phyloP scores from a whole-genome alignment of 2,888 invertebrate genomes.

The Saturnia japonica region DNA sequence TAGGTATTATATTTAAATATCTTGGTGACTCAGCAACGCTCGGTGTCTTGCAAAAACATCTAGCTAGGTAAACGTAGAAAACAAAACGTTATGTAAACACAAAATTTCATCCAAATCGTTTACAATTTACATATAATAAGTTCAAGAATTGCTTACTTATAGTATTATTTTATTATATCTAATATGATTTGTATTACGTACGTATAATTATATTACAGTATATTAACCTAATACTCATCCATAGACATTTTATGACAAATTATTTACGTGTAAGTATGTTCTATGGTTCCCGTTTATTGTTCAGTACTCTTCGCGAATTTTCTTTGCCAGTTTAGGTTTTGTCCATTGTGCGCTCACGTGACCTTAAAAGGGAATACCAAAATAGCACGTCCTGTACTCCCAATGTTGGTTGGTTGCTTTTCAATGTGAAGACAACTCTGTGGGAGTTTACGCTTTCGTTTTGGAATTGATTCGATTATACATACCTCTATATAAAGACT shows the following conservation, averaged over 20 bases:
- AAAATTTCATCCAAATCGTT: too few species aligned
- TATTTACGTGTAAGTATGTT: background rate
- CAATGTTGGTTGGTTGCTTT: conserved; percentile 12
- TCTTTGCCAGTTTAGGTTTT: conserved; percentile 7
- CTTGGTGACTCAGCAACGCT: too few species aligned
- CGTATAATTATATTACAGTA: background rate
- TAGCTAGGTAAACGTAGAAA: too few species aligned
- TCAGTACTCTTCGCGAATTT: conserved; percentile 4
- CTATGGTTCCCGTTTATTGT: background rate
- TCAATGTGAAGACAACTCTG: conserved; percentile 11
- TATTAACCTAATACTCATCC: background rate
- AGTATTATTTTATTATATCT: too few species aligned
- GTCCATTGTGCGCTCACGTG: background rate
- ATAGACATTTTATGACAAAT: background rate
- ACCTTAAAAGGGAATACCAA: conserved; percentile 17
- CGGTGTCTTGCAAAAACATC: too few species aligned
- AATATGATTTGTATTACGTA: too few species aligned
- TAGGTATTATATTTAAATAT: too few species aligned
- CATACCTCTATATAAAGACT: background rate
- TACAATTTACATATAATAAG: too few species aligned
- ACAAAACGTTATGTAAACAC: too few species aligned
- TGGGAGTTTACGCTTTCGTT: conserved; percentile 8
- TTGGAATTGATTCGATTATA: conserved; percentile 13
- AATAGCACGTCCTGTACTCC: conserved; percentile 18
- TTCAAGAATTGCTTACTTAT: too few species aligned